Evolutionary conservation across 1,140 invertebrate genomes (phyloP), one percentile per base, ranked within the genome.

Genomic region (Ctenoplectra terminalis): DNA sequence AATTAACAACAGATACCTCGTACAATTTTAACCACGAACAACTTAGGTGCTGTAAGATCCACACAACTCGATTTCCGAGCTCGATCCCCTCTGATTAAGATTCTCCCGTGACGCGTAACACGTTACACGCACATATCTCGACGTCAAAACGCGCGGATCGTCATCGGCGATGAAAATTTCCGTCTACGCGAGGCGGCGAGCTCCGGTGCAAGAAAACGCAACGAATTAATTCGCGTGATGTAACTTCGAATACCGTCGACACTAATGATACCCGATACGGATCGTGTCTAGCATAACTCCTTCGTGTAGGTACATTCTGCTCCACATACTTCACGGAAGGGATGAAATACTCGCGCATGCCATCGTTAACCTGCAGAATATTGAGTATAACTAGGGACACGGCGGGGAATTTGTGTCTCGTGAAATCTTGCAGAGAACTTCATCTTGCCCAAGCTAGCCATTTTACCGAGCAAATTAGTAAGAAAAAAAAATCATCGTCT

Each of bases 281-380:
- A 60, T 71, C 76, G 54, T 78, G 76, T 71, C 67, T 71, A n/a
- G 67, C 76, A 61, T 78, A 78, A 43, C 76, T 78, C 76, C 76
- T 71, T 60, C 76, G 40, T 48, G 76, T 61, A 78, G 54, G 76
- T 71, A 61, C 76, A 71, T 78, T 78, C 76, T 78, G 54, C 6
- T 40, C 67, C 66, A 29, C 67, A 78, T 71, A 78, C 54, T 71
- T 78, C 54, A 50, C 54, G 31, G 43, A 34, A 29, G 43, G 76
- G 76, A 78, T 78, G 75, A 78, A 78, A 78, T 78, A 71, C 52
- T 71, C 52, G 66, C 43, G 66, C 75, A 23, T 71, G 31, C 54
- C 66, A 23, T 70, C 75, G 66, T 78, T 78, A 78, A 71, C 75
- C 66, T 37, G 31, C 66, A 17, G 75, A 58, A 77, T 77, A 77